Evolutionary conservation across 2,888 invertebrate species (phyloP).

Genomic region (Conchocele bisecta): DNA sequence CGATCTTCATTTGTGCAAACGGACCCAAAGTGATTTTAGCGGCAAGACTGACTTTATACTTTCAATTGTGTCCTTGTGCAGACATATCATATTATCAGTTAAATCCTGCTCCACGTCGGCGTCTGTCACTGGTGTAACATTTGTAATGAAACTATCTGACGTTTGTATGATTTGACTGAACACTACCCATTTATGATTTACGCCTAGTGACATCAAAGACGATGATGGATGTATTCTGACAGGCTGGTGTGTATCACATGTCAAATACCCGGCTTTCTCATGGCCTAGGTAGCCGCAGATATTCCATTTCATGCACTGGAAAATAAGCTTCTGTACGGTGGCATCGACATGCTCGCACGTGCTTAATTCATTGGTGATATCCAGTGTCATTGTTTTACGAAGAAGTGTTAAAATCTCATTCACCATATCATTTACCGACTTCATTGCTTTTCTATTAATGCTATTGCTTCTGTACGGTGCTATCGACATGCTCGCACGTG

Average conservation of each 20-base stretch:
- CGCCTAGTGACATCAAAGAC: conserved; percentile 60
- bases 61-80: conserved; percentile 57
- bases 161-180: conserved; percentile 72
- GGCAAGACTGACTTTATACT: conserved; percentile 50
- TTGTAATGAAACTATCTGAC: conserved; percentile 70
- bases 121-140: conserved; percentile 70
- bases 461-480: too few species aligned
- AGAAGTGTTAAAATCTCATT: conserved; percentile 67
- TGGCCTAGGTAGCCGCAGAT: conserved; percentile 73
- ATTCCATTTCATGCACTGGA: conserved; percentile 66
- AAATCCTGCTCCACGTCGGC: conserved; percentile 60
- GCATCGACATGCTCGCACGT: conserved; percentile 25
- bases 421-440: conserved; percentile 65
- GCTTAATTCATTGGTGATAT: conserved; percentile 52
- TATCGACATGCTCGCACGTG: too few species aligned
- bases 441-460: conserved; percentile 79
- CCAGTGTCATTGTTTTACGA: conserved; percentile 57
- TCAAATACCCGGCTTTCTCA: conserved; percentile 71
- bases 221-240: conserved; percentile 77
- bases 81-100: conserved; percentile 24
- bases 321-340: conserved; percentile 63
- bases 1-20: conserved; percentile 58
- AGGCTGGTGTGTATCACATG: conserved; percentile 52
- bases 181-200: conserved; percentile 72
- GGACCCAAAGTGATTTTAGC: conserved; percentile 62